Base-by-base conservation (phyloP, 2,797 vertebrate genomes). In the Strix occidentalis region DNA sequence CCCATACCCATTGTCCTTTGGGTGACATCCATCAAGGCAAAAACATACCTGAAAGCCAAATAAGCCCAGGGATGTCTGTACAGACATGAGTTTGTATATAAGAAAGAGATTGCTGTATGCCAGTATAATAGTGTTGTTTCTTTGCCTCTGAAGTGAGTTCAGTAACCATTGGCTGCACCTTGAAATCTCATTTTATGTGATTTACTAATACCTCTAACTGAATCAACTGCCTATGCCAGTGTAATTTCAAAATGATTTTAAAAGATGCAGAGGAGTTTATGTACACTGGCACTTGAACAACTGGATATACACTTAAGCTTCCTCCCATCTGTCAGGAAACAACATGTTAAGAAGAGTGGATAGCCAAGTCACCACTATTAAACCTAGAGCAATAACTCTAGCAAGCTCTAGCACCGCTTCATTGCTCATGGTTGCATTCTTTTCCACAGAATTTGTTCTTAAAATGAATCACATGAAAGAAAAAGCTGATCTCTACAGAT, bases 331-430 rank as follows among this genome's bases (percentile, higher is more conserved):
- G 33, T 54, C 93, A 82, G 86, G 70, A 89, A 81, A 35, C 13
- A 65, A 25, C 53, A n/a, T 0, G 18, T 45, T 13, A n/a, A 31
- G 46, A 39, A 12, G 3, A 69, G 50, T 10, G 14, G 46, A 41
- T 3, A 58, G 69, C 63, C 60, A 33, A 56, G 64, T 31, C 66
- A 75, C 23, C 15, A 1, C 65, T 50, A 8, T 26, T 37, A 26
- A 31, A 20, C 5, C 1, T 0, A 24, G 46, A 76, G 43, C 39
- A 26, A 66, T 1, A 0, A 71, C 28, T 24, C 43, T 6, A 60
- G 26, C 57, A 60, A 87, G 60, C 37, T 53, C 81, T 20, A 39
- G 81, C 72, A 25, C 37, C 0, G 2, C 46, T 61, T 57, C 46
- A 13, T 5, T 76, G 80, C 90, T 51, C 51, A 5, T 17, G 25